These are phyloP conservation scores for Ectemnius lituratus DNA, from an alignment of 2,888 invertebrate species.

Conservation along the genomic window DNA sequence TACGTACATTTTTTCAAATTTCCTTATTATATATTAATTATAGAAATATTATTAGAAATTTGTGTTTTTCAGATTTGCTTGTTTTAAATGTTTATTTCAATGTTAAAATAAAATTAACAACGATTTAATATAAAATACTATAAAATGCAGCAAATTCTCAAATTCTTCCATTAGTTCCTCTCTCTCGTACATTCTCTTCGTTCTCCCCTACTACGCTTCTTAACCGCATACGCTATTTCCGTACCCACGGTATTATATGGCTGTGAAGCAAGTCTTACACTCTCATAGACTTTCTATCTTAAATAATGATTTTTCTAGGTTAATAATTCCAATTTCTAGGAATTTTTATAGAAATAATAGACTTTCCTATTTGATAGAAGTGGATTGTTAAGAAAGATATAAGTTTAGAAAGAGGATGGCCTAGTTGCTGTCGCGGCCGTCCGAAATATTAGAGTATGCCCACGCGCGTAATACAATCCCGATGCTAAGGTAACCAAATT, in stretches of 20 bases:
- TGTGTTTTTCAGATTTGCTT: no score
- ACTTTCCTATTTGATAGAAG: no score
- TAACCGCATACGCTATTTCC: constrained; percentile 35
- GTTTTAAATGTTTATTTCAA: not conserved
- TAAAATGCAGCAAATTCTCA: constrained; percentile 51
- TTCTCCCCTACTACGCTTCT: not conserved
- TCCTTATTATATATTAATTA: no score
- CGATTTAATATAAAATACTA: no score
- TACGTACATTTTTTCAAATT: no score
- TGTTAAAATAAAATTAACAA: constrained; percentile 12
- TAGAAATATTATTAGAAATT: no score
- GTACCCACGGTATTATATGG: constrained; percentile 44
- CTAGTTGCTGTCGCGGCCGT: constrained; percentile 59
- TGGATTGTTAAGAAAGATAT: no score
- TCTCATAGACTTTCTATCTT: no score
- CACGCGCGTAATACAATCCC: constrained; percentile 77
- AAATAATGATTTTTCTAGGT: no score
- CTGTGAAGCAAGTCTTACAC: constrained; percentile 33
- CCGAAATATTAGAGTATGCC: constrained; percentile 70
- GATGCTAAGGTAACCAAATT: constrained; percentile 75
- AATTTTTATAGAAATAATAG: no score
- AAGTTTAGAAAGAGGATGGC: constrained; percentile 62
- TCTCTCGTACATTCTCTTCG: constrained; percentile 36
- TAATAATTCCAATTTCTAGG: no score
- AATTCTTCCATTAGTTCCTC: constrained; percentile 43